Evolutionary conservation across 2,113 vertebrate species (phyloP).

Genomic region (Gavia stellata): DNA sequence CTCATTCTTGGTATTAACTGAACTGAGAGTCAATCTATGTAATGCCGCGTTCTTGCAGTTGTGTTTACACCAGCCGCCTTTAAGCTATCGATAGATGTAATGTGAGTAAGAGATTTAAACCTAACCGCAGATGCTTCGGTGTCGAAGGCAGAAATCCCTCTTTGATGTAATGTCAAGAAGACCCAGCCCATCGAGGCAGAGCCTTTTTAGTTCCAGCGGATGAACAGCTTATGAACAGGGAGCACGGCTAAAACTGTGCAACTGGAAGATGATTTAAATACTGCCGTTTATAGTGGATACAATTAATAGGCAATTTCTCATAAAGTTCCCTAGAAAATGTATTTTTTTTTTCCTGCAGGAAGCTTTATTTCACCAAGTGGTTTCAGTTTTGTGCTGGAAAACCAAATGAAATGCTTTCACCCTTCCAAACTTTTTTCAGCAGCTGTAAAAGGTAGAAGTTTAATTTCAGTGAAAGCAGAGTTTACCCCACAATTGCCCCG

Average conservation of each 20-base stretch:
- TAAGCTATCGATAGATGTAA: not conserved
- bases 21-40: not conserved
- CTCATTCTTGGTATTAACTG: not conserved
- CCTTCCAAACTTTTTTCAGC: not conserved
- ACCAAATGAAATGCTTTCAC: not conserved
- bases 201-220: not conserved
- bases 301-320: constrained; percentile 14
- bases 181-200: not conserved
- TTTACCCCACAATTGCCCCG: not conserved
- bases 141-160: not conserved
- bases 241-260: not conserved
- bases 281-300: not conserved
- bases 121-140: fast-evolving
- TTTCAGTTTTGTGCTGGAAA: not conserved
- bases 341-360: not conserved
- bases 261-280: not conserved
- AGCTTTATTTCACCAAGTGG: not conserved
- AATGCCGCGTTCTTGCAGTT: not conserved
- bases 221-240: not conserved
- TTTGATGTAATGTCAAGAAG: not conserved
- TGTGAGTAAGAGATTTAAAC: not conserved
- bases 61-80: not conserved
- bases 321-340: not conserved
- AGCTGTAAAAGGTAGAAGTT: not conserved
- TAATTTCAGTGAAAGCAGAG: not conserved